Evolutionary conservation across 2,888 invertebrate species (phyloP).

Genomic region (Nezara viridula): DNA sequence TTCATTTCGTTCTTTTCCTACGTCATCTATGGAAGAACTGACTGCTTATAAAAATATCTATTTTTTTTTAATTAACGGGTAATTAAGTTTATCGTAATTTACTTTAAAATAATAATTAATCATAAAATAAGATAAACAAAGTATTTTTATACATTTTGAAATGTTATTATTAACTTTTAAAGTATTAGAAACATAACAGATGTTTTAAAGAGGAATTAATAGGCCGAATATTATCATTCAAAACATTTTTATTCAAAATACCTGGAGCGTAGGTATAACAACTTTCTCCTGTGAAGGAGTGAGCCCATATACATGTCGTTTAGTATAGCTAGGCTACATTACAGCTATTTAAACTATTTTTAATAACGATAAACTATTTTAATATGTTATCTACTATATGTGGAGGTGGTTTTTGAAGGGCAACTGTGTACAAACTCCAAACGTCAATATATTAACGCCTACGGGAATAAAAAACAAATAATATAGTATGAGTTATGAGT

Average conservation of each 20-base stretch:
- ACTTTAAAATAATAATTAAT: no score
- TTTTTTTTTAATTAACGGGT: no score
- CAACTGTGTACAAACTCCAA: neutral
- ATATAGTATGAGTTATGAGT: neutral
- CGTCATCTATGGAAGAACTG: no score
- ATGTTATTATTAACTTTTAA: no score
- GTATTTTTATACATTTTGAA: no score
- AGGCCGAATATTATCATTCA: slow-evolving; percentile 22
- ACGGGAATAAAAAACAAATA: neutral
- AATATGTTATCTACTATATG: neutral
- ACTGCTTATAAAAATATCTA: no score
- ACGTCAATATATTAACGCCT: neutral
- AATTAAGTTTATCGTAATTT: no score
- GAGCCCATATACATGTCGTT: neutral
- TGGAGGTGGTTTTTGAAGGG: neutral
- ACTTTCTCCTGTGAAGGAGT: slow-evolving; percentile 1
- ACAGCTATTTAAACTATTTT: neutral
- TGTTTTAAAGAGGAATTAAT: neutral
- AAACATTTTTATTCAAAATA: slow-evolving; percentile 32
- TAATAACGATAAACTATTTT: neutral
- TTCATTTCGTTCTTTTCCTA: no score
- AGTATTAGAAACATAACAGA: neutral
- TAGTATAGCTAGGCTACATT: neutral
- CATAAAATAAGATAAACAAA: no score
- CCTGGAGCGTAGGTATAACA: neutral